Base-by-base conservation (phyloP, 2,113 vertebrate species). In the Phalacrocorax brasilianus region DNA sequence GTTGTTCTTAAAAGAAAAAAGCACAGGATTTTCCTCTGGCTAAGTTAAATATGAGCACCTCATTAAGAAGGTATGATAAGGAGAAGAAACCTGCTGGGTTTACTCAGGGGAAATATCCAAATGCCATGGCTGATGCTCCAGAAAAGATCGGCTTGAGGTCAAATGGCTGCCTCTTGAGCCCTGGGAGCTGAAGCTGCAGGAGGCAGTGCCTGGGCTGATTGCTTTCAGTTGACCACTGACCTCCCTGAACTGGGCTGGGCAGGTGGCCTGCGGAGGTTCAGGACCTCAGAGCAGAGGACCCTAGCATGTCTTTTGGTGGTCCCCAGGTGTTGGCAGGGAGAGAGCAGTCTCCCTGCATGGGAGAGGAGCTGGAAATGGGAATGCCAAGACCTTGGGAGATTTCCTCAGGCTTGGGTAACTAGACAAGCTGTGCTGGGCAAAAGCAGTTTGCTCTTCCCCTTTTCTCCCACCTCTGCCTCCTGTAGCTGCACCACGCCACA, bases 271-370 rank as follows among this genome's bases (percentile, higher is more conserved):
- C 2, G 2, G 35, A 67, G 20, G 26, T 8, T 44, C 35, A 24
- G 6, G 23, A 14, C 16, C 16, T 19, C 0, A 0, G 18, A 55
- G 30, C 30, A 28, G 19, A 61, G 58, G 28, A 71, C 6, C 11
- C 23, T 3, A 0, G 5, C 2, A 0, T 32, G 24, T 56, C 35
- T 73, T 63, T 58, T 1, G 2, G 14, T 42, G 19, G 28, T 33
- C 21, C 49, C 16, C 3, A 2, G 16, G 8, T 42, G 40, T 52
- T 49, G 22, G 7, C 8, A 22, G 44, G 32, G 35, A 62, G 28
- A 63, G 19, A 59, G 4, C 20, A 56, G 47, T 12, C 33, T 45
- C 18, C 16, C 7, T 0, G 0, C 14, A 1, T 3, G 22, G 38
- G n/a, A 90, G 16, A 7, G 12, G 35, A 90, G 12, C 30, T 73